Conservation (phyloP, 2,113 vertebrate species). For the Rhagologus leucostigma region DNA sequence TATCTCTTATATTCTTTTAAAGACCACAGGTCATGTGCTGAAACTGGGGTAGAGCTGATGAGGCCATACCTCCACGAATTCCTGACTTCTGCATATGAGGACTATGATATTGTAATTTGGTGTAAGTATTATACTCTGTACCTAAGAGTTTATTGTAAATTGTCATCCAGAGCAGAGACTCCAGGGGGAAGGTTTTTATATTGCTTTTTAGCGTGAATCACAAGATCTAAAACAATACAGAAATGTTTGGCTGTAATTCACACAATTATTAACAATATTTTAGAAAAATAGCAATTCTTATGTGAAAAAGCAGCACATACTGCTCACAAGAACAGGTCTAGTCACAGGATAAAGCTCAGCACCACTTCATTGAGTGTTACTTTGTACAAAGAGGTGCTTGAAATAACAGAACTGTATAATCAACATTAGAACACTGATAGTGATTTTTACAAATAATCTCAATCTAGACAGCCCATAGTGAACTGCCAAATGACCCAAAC, state of each 20-base stretch:
- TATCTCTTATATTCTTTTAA: conserved; percentile 3
- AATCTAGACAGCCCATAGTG: background rate
- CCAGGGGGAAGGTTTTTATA: background rate
- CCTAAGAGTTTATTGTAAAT: background rate
- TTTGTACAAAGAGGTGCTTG: background rate
- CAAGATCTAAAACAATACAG: background rate
- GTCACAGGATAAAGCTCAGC: background rate
- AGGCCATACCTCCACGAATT: conserved; percentile 97
- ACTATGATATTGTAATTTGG: conserved; percentile 99
- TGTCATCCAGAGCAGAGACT: background rate
- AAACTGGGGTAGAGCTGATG: conserved; percentile 97
- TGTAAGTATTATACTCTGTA: conserved; percentile 80
- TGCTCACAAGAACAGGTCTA: background rate
- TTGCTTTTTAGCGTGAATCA: background rate
- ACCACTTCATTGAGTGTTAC: background rate
- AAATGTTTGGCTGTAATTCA: background rate
- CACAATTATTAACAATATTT: background rate
- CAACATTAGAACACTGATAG: background rate
- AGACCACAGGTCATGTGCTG: conserved; percentile 99
- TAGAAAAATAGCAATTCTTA: background rate
- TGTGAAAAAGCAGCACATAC: background rate
- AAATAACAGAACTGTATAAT: background rate
- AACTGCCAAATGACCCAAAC: background rate
- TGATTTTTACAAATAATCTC: background rate
- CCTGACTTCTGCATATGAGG: conserved; percentile 94